phyloP scores from a whole-genome alignment of 2,113 vertebrate genomes.

The Capreolus pygargus region DNA sequence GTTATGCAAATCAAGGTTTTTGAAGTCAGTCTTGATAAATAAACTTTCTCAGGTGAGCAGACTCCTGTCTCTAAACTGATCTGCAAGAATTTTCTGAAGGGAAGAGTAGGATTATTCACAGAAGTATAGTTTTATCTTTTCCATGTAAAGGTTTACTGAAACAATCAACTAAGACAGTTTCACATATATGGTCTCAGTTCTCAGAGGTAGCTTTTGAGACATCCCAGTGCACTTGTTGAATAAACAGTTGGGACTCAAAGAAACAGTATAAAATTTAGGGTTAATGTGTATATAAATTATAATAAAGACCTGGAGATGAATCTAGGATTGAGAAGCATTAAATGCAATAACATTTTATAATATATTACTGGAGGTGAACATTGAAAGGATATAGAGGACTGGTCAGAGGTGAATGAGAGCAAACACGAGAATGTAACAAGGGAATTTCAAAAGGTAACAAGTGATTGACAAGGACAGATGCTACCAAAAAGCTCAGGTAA shows the following conservation, averaged over 20 bases:
- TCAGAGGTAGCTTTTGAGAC: neutral
- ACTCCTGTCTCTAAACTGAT: neutral
- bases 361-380: neutral
- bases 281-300: neutral
- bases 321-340: neutral
- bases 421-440: neutral
- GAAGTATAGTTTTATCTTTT: neutral
- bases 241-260: neutral
- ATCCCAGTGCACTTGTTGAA: neutral
- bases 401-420: neutral
- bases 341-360: neutral
- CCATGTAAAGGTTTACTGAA: neutral
- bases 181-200: neutral
- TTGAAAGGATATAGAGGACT: neutral
- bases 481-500: neutral
- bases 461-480: neutral
- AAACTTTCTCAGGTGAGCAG: neutral
- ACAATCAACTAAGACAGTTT: neutral
- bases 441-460: neutral
- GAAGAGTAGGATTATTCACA: neutral
- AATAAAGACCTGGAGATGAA: neutral
- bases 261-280: neutral
- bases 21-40: neutral
- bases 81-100: neutral
- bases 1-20: neutral